Evolutionary conservation across 1,140 invertebrate species (phyloP), one percentile per base, ranked within the genome.

Genomic region (Brachionus angularis): DNA sequence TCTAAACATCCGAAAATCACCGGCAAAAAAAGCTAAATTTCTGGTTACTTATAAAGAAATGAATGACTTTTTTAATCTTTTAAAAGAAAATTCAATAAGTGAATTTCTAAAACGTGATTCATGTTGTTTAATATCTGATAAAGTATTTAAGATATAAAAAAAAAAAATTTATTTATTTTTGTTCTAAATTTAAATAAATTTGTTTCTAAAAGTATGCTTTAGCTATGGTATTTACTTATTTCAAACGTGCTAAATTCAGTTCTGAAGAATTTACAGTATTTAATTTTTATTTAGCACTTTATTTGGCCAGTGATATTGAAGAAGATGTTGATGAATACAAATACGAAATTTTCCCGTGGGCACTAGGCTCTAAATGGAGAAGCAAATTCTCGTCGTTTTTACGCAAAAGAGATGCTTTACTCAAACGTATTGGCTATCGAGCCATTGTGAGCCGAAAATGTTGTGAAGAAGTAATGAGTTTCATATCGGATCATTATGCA

Each of bases 181-280:
- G 29, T 53, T 25, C 14, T 27, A 29, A 58, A 14, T 46, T 34
- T 39, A 44, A 21, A 23, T 52, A 5, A 27, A 72, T 70, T 73
- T 71, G 29, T 74, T 75, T 58, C 72, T 3, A 49, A 49, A 23
- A 85, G 78, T 86, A 86, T 76, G 77, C 86, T 4, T 74, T 86
- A 33, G 84, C 85, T 3, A 86, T 86, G 84, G 84, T 84, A 3
- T 85, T 86, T 79, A 82, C 81, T 3, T 86, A 85, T 76, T 86
- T 86, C 76, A 79, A 84, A 69, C 78, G 85, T 74, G 84, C 85
- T 33, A 75, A 78, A 1, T 79, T 83, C 39, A 76, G 76, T 52
- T 76, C 78, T 3, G 75, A 79, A 71, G 81, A 86, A 72, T 86
- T 83, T 53, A 84, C 79, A 46, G 75, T 77, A 53, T 76, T 79